Evolutionary conservation across 2,888 invertebrate genomes (phyloP), one percentile per base, ranked within the genome.

Genomic region (Pseudococcus longispinus): DNA sequence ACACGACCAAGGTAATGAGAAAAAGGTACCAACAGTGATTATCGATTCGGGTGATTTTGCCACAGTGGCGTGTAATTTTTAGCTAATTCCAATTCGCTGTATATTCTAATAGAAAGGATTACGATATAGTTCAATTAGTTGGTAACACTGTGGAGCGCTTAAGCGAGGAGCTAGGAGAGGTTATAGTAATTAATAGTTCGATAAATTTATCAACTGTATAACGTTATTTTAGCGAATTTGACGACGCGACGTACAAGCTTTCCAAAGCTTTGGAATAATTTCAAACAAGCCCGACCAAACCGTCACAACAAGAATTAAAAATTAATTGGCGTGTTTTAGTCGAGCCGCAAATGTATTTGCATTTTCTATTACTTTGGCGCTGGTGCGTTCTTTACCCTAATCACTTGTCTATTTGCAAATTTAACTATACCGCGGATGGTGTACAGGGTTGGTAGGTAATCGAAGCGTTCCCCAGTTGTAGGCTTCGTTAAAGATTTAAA

Each of bases 321-420:
- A 65, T 65, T 65, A 65, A 65, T 65, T 65, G 65, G 23, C 26
- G 23, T 65, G 65, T 65, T 65, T 65, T 65, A 65, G 65, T 15
- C 23, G 65, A 65, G 26, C 65, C 65, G 65, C 65, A 65, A 65
- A 65, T 65, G 65, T 65, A 65, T 65, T 65, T 65, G 65, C 65
- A 65, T 65, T 65, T 65, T 65, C 65, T 65, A 65, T 65, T 65
- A 65, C 65, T 65, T 65, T 65, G 65, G 51, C 51, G 65, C 65
- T 65, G 65, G 65, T 65, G 65, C 15, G 26, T 65, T 65, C 65
- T 65, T 65, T 65, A 65, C 65, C 65, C 65, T 65, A 65, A 65
- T 65, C 65, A 65, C 65, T 23, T 65, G 65, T 65, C 65, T 65
- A 65, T 65, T 65, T 65, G 65, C 26, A 65, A 65, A 65, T 65